A percentile compares a stretch with the other conserved stretches of the same genome.
These are phyloP conservation scores for Brachyptera putata DNA, from an alignment of 2,888 invertebrate species.

Conservation along the genomic window DNA sequence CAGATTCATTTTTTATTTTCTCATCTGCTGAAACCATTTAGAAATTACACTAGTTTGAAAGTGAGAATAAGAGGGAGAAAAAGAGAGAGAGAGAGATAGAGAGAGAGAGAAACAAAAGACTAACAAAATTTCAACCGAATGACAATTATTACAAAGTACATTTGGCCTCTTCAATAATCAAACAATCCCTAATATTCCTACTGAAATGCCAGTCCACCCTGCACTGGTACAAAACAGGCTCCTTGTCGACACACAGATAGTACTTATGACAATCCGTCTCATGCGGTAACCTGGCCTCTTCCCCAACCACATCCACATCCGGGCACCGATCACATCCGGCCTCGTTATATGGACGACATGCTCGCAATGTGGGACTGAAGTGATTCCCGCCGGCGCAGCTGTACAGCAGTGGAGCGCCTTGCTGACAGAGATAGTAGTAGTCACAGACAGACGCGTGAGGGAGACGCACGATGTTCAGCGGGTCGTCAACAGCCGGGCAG, in stretches of 20 bases:
- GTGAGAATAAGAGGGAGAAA: too few relatives aligned
- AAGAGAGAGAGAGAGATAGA: too few relatives aligned
- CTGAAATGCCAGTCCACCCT: background rate
- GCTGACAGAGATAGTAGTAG: background rate
- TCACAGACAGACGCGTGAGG: conserved; percentile 3
- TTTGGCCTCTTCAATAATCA: background rate
- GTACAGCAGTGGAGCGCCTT: background rate
- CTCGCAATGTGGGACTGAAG: conserved; percentile 1
- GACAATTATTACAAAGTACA: too few relatives aligned
- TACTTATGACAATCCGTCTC: background rate
- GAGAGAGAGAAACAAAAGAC: too few relatives aligned
- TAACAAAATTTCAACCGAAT: too few relatives aligned
- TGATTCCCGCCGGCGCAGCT: background rate
- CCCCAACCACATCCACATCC: background rate
- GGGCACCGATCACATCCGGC: background rate
- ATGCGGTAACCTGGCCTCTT: background rate
- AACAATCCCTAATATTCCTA: background rate
- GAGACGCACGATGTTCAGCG: background rate
- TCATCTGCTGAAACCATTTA: too few relatives aligned
- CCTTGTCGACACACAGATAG: background rate
- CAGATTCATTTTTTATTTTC: too few relatives aligned
- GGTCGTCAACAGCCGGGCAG: background rate
- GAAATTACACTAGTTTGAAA: too few relatives aligned
- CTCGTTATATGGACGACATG: background rate
- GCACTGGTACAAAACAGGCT: background rate